Evolutionary conservation across 2,888 invertebrate species (phyloP).

Genomic region (Tipula vernalis): DNA sequence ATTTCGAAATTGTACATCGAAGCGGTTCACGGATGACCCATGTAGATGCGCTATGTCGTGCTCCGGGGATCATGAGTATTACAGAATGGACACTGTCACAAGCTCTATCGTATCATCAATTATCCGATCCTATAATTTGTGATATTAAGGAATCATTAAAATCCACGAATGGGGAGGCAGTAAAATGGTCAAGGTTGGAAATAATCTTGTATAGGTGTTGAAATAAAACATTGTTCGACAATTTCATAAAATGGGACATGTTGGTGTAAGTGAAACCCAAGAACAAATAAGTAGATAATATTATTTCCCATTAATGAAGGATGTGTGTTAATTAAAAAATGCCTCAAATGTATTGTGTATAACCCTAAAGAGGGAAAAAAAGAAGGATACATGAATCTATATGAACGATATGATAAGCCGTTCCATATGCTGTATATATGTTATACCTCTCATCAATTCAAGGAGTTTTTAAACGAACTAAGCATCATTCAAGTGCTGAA

Average conservation of each 20-base stretch:
- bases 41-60: no score
- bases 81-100: no score
- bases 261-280: conserved; percentile 14
- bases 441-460: background rate
- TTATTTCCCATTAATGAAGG: conserved; percentile 30
- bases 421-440: conserved; percentile 30
- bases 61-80: no score
- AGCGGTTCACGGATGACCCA: no score
- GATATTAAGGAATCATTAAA: background rate
- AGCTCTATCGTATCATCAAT: no score
- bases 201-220: conserved; percentile 12
- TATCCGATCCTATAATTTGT: no score
- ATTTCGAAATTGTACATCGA: no score
- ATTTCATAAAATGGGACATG: conserved; percentile 16
- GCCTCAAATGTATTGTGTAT: conserved; percentile 27
- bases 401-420: conserved; percentile 27
- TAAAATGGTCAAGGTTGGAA: background rate
- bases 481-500: background rate
- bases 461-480: no score
- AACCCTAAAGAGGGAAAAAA: no score
- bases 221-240: conserved; percentile 14
- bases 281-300: conserved; percentile 20
- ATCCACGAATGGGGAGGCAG: background rate
- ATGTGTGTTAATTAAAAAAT: conserved; percentile 28
- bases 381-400: no score